Base-by-base conservation (phyloP, 2,113 vertebrate genomes). In the Cavia porcellus region DNA sequence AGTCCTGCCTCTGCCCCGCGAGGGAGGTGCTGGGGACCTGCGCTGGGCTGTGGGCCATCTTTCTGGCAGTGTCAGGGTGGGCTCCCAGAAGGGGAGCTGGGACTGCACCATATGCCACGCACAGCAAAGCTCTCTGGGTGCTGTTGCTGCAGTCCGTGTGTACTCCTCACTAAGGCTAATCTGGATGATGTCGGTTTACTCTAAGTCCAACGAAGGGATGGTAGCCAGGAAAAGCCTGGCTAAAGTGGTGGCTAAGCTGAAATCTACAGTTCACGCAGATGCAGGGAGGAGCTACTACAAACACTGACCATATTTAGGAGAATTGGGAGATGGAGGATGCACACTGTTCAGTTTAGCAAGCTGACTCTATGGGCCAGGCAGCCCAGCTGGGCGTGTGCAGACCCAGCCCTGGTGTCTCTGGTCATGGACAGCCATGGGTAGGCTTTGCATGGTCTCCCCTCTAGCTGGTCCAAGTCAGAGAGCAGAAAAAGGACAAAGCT, bases 271-370 rank as follows among this genome's bases (percentile, higher is more conserved):
- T 85, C 50, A 28, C 3, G 15, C 57, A 38, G 79, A 92, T 30
- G 74, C 79, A 64, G 93, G 64, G 20, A 42, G 86, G 86, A 59
- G 94, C 52, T 35, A 62, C 75, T 52, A 22, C 96, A 97, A 97
- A 96, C 97, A 95, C 59, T 90, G 93, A 68, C 95, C 95, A 88
- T 95, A 96, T 97, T 98, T 92, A 94, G 96, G 86, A 97, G 64
- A 90, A 96, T 59, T 19, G 5, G 38, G 72, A 92, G 89, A 89
- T 3, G 13, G 72, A 38, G 42, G 86, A 64, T 19, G 1, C 74
- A 89, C 92, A 85, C 61, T 79, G 22, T 22, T 32, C 12, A 0
- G 84, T 66, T 86, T 14, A 25, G 87, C 47, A 55, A 22, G 66
- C 75, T 13, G 0, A 42, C n/a, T 12, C 25, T 0, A 7, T 6